Evolutionary conservation across 2,113 vertebrate species (phyloP).

Genomic region (Anseranas semipalmata): DNA sequence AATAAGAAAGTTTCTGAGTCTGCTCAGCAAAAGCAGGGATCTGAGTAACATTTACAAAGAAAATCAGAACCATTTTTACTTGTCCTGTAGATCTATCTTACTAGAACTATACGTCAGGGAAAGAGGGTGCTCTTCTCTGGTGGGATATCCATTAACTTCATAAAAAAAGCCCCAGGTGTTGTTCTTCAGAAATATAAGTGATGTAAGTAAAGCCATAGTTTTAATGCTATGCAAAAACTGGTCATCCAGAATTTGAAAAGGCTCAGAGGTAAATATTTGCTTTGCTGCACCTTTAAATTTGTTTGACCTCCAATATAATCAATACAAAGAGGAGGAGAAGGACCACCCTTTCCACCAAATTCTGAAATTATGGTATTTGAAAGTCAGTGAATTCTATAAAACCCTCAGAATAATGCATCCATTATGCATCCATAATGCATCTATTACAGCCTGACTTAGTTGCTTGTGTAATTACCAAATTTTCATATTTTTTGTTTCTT

Average conservation of each 20-base stretch:
- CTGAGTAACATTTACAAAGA: background rate
- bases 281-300: background rate
- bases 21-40: background rate
- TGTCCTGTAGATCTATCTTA: background rate
- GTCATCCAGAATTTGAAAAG: background rate
- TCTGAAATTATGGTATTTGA: background rate
- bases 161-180: background rate
- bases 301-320: background rate
- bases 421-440: background rate
- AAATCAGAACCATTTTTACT: background rate
- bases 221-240: background rate
- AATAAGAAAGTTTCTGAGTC: background rate
- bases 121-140: background rate
- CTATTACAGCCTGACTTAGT: background rate
- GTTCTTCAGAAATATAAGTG: background rate
- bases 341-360: accelerated
- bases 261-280: too few relatives aligned
- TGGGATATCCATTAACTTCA: too few relatives aligned
- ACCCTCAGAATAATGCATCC: background rate
- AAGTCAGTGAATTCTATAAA: background rate
- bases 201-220: background rate
- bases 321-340: background rate
- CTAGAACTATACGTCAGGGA: background rate
- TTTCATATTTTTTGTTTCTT: background rate
- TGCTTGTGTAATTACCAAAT: background rate